These are phyloP conservation scores for Scytalopus superciliaris DNA, from an alignment of 2,113 vertebrate genomes.

Conservation along the genomic window DNA sequence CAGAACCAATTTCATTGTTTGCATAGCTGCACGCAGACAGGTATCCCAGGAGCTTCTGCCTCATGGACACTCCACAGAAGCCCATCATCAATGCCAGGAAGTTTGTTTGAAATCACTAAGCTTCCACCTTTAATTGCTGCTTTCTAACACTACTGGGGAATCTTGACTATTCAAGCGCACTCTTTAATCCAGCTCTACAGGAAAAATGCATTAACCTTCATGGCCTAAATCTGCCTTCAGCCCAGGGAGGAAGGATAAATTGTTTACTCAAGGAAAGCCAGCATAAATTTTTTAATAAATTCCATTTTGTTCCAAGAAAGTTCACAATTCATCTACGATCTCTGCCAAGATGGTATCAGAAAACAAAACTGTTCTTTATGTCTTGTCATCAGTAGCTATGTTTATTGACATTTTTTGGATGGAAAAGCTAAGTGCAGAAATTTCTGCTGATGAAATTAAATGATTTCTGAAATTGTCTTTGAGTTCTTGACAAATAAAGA, in stretches of 20 bases:
- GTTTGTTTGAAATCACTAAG: conserved; percentile 72
- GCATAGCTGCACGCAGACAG: conserved; percentile 37
- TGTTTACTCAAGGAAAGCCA: conserved; percentile 81
- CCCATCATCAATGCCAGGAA: conserved; percentile 27
- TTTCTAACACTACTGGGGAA: conserved; percentile 68
- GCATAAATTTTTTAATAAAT: conserved; percentile 90
- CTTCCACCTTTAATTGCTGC: conserved; percentile 71
- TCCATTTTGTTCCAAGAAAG: conserved; percentile 82
- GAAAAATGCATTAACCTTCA: conserved; percentile 90
- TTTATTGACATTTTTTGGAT: neutral
- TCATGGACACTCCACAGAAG: conserved; percentile 50
- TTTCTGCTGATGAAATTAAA: conserved; percentile 1
- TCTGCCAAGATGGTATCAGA: conserved; percentile 37
- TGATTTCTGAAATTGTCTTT: neutral
- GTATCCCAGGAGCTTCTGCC: conserved; percentile 36
- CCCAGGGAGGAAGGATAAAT: conserved; percentile 71
- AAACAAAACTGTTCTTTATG: conserved; percentile 12
- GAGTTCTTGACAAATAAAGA: neutral
- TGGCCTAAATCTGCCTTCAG: conserved; percentile 76
- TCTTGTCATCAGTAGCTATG: neutral
- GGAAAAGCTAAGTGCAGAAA: neutral
- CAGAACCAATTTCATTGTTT: conserved; percentile 32
- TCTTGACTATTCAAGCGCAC: conserved; percentile 69
- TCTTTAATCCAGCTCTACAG: conserved; percentile 79
- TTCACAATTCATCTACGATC: conserved; percentile 82